A percentile compares a stretch with the other conserved stretches of the same genome.
Conservation (phyloP, 2,888 invertebrate species). For the Tetranychus truncatus region DNA sequence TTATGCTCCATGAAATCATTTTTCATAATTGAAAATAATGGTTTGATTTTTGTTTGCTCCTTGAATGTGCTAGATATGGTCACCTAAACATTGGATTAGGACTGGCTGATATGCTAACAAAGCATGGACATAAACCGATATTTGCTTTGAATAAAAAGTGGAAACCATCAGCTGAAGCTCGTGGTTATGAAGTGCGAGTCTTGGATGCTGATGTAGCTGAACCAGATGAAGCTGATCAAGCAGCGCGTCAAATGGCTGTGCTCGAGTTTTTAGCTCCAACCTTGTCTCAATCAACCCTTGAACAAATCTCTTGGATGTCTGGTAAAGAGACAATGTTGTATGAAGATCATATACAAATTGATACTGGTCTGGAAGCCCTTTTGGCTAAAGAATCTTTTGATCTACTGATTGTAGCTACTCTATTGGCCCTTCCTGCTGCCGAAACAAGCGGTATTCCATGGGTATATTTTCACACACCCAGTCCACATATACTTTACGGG, state of each 20-base stretch:
- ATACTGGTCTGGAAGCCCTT: background rate
- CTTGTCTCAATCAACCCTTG: background rate
- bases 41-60: background rate
- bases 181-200: background rate
- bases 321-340: background rate
- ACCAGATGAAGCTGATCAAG: background rate
- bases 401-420: background rate
- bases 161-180: background rate
- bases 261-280: background rate
- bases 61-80: background rate
- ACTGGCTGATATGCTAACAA: background rate
- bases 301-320: background rate
- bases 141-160: background rate
- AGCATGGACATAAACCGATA: background rate
- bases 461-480: slow-evolving; percentile 1
- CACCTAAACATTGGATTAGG: background rate
- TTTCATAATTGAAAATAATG: too few relatives aligned
- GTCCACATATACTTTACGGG: background rate
- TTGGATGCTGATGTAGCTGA: background rate
- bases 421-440: background rate
- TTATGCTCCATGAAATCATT: too few relatives aligned
- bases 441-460: slow-evolving; percentile 2
- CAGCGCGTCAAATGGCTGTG: background rate
- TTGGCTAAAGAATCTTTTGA: background rate
- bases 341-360: background rate